Base-by-base conservation (phyloP, 1,140 invertebrate genomes). In the Lasioglossum baleicum region DNA sequence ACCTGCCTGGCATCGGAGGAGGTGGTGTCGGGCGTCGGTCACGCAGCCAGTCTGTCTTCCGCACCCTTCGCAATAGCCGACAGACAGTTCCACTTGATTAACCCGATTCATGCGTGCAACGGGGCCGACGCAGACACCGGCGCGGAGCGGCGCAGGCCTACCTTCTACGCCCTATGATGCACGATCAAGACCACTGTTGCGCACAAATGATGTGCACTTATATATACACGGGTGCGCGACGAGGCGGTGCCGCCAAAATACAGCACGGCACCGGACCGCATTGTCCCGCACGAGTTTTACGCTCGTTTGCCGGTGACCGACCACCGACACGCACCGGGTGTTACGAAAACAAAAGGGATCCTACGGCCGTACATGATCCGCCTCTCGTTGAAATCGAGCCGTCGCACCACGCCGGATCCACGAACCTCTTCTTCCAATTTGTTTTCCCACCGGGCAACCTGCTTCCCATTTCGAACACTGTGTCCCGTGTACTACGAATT, bases 31-130 rank as follows among this genome's bases (percentile, higher is more conserved):
- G 51, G 51, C 51, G 83, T 87, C 87, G 75, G 72, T 88, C 81
- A 67, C 65, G 67, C 74, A 75, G 65, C 58, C 86, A 61, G 67
- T 66, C 84, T 80, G 83, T 85, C 83, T 84, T 86, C 71, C 63
- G 81, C 75, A 69, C 81, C 82, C 82, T 83, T 75, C 63, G 74
- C 80, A 73, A 70, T 81, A 83, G 79, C 82, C 81, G 83, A 81
- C 89, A 86, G 88, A 90, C 89, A 91, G 91, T 91, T 92, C 90
- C 91, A 88, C 86, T 92, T 92, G 91, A 92, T 92, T 92, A 91
- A 92, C 89, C 89, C 82, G 88, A 87, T 90, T 92, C 90, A 91
- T 90, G 87, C 89, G 89, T 88, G 88, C 88, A 88, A 88, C 88
- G 84, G 83, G 87, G 85, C 60, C 48, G 58, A 68, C 75, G 80